Base-by-base conservation (phyloP, 2,888 invertebrate species). In the Zaprionus lineosus region DNA sequence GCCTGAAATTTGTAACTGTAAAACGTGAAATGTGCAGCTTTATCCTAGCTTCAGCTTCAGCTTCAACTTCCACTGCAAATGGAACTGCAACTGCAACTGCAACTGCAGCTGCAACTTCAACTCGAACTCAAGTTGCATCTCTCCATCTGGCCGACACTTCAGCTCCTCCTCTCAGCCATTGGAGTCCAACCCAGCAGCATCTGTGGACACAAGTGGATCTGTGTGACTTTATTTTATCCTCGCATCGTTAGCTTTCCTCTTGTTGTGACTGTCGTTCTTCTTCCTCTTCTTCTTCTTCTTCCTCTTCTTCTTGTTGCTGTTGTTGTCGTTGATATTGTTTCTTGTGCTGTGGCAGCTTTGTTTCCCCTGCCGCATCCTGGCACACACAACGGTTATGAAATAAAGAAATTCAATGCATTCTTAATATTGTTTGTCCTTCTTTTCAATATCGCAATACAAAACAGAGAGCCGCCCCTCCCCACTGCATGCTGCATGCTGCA, bases 361-460 rank as follows among this genome's bases (percentile, higher is more conserved):
- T 26, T 15, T 43, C 36, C 28, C 16, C 33, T 24, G 31, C 41
- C 15, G 41, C 43, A n/a, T n/a, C n/a, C n/a, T n/a, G n/a, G n/a
- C n/a, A n/a, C 55, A 62, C 50, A 66, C 55, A 52, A 48, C 66
- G 74, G 78, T 62, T 74, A 78, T 67, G 74, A 56, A 67, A 57
- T 67, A 56, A 70, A 64, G 63, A 56, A 73, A 67, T 64, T 52
- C 77, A 76, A 68, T 79, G 73, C 76, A 62, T 69, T 81, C 57
- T 65, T 65, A 58, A 62, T 60, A 56, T 46, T 43, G 31, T 59
- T 58, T 68, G 44, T 33, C 33, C 34, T 40, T 48, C 5, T 19
- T 14, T 29, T 24, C 15, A 36, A 21, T 31, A 40, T n/a, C n/a
- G n/a, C n/a, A n/a, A n/a, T n/a, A n/a, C n/a, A n/a, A n/a, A n/a